A percentile compares a stretch with the other conserved stretches of the same genome.
Conservation (phyloP, 2,113 vertebrate genomes). For the Anthoscopus minutus region DNA sequence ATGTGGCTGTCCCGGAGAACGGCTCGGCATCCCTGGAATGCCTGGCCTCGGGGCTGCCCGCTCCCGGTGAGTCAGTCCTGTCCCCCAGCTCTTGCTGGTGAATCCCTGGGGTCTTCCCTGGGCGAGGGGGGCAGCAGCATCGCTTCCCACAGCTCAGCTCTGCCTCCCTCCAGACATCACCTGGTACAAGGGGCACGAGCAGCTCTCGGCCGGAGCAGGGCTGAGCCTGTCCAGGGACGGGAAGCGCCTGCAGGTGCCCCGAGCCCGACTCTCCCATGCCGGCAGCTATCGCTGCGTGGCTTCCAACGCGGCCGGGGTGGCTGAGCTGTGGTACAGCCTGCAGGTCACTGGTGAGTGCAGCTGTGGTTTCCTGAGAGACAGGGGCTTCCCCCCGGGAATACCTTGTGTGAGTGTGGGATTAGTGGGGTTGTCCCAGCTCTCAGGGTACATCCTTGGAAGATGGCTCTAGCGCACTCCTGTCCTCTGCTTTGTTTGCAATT, state of each 20-base stretch:
- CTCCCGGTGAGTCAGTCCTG: constrained; percentile 29
- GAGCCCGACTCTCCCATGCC: background rate
- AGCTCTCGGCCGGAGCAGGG: background rate
- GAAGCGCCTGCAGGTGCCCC: constrained; percentile 41
- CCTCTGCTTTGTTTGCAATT: fast-evolving
- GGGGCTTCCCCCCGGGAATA: fast-evolving
- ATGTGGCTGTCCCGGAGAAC: constrained; percentile 51
- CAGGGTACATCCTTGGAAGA: fast-evolving
- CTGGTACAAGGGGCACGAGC: constrained; percentile 66
- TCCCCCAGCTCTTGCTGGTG: fast-evolving
- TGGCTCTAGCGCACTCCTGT: background rate
- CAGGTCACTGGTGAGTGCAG: constrained; percentile 66
- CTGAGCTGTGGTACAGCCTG: constrained; percentile 49
- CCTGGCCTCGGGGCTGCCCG: constrained; percentile 67
- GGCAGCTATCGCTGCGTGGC: constrained; percentile 71
- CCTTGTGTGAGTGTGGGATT: fast-evolving
- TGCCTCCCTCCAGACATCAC: constrained; percentile 39
- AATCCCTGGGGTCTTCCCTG: fast-evolving
- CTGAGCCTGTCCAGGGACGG: constrained; percentile 19
- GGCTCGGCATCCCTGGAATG: constrained; percentile 57
- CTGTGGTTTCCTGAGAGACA: fast-evolving
- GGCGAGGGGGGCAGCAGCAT: background rate
- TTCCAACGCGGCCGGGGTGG: constrained; percentile 46
- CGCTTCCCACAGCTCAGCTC: fast-evolving
- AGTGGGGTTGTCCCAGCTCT: background rate